Evolutionary conservation across 2,797 vertebrate species (phyloP).

Genomic region (Cyclura pinguis): DNA sequence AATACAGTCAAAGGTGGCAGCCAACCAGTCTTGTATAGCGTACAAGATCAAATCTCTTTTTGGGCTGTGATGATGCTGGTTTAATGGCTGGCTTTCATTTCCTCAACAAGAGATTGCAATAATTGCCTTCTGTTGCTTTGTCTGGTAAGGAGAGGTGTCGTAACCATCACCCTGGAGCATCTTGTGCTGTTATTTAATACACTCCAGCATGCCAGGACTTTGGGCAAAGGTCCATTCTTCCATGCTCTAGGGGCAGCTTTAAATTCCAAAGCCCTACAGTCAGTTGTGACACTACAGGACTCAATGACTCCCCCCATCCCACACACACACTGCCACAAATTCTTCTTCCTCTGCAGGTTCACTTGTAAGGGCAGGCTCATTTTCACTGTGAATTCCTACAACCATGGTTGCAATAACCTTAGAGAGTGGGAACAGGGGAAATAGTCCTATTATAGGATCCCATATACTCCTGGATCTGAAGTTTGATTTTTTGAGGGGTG

Average conservation of each 20-base stretch:
- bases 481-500: neutral
- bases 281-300: neutral
- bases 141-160: neutral
- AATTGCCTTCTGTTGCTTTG: neutral
- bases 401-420: neutral
- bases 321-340: neutral
- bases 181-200: slow-evolving; percentile 13
- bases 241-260: neutral
- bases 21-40: neutral
- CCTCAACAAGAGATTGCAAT: slow-evolving; percentile 1
- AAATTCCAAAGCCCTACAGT: neutral
- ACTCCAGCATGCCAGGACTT: neutral
- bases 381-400: neutral
- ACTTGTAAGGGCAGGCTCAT: neutral
- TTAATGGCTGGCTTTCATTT: slow-evolving; percentile 31
- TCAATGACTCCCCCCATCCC: too few species aligned
- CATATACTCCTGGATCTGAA: neutral
- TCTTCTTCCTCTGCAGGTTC: too few species aligned
- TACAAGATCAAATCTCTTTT: neutral
- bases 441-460: neutral
- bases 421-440: neutral
- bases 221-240: neutral
- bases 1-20: neutral
- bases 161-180: neutral
- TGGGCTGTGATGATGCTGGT: rapidly evolving